These are phyloP conservation scores for Ormyrus nitidulus DNA, from an alignment of 2,888 invertebrate species.

Conservation along the genomic window DNA sequence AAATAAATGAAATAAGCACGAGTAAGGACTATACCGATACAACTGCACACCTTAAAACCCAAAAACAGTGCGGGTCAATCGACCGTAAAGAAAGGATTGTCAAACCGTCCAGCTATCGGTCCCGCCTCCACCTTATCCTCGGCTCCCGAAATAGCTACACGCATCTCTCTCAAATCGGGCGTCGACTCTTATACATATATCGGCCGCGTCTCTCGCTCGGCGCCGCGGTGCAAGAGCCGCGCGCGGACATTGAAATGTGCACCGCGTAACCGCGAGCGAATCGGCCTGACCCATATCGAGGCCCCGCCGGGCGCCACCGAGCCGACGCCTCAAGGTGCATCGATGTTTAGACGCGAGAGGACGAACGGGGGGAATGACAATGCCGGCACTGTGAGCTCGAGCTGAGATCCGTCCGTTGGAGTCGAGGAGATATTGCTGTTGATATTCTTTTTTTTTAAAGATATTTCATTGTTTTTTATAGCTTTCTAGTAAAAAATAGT, in stretches of 20 bases:
- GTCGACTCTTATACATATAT: background rate
- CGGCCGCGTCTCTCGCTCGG: background rate
- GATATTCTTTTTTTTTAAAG: too few species aligned
- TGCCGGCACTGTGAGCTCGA: too few species aligned
- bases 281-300: constrained; percentile 38
- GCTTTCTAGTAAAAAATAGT: too few species aligned
- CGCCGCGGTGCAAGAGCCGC: background rate
- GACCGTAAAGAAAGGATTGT: too few species aligned
- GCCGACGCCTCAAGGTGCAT: background rate
- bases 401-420: background rate
- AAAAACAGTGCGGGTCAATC: too few species aligned
- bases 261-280: constrained; percentile 33
- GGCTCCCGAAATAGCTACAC: background rate
- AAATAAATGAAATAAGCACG: too few species aligned
- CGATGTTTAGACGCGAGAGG: background rate
- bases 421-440: too few species aligned
- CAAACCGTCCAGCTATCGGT: background rate
- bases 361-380: too few species aligned
- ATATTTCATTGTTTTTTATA: too few species aligned
- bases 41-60: too few species aligned
- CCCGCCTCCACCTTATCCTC: background rate
- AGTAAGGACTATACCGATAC: too few species aligned
- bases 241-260: constrained; percentile 20
- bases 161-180: background rate
- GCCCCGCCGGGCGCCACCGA: background rate